Percentiles rank a stretch among this genome's conserved stretches.
Conservation (phyloP, 2,797 vertebrate species). For the Alfaro cultratus region DNA sequence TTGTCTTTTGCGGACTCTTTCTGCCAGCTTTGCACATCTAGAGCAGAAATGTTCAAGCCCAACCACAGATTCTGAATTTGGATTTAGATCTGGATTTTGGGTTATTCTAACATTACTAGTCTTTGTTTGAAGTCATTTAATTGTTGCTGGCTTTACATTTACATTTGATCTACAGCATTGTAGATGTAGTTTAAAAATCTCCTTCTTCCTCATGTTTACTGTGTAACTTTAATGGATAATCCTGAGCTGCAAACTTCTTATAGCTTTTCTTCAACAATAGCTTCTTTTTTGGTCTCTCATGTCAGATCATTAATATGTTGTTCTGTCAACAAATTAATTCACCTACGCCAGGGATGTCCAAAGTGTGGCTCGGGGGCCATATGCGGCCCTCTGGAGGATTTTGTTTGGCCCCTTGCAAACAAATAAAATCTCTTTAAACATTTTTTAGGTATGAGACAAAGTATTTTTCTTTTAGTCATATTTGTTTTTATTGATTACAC, state of each 20-base stretch:
- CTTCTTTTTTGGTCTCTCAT: neutral
- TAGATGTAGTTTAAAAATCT: neutral
- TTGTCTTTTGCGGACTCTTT: neutral
- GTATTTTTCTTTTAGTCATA: no score
- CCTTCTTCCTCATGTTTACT: neutral
- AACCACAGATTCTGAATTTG: neutral
- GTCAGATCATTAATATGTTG: neutral
- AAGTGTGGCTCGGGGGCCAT: no score
- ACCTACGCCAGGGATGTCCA: neutral
- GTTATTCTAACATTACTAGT: neutral
- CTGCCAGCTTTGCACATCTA: neutral
- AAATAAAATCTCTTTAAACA: no score
- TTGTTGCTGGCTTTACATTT: neutral
- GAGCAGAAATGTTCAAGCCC: neutral
- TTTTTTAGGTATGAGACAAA: no score
- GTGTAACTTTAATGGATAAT: neutral
- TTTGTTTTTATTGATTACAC: no score
- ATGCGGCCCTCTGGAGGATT: no score
- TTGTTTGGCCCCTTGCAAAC: no score
- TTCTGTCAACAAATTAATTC: neutral
- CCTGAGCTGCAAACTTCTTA: neutral
- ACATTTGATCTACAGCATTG: neutral
- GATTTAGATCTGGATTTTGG: neutral
- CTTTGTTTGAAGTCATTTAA: neutral
- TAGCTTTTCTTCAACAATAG: neutral